Base-by-base conservation (phyloP, 2,888 invertebrate genomes). In the Sinotaia quadrata region DNA sequence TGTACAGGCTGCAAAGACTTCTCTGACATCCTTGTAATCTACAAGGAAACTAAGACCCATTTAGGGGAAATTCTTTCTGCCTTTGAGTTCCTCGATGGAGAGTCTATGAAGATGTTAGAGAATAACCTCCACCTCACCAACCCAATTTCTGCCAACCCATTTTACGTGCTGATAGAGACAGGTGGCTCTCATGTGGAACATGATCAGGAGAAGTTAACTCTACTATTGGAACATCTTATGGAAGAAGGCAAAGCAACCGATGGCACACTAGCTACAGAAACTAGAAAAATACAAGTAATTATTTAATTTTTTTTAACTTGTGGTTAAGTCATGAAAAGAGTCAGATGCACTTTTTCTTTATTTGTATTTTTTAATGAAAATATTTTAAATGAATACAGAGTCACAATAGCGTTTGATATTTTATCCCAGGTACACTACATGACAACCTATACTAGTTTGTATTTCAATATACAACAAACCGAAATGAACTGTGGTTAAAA, bases 11-110 rank as follows among this genome's bases (percentile, higher is more conserved):
- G 96, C 44, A 89, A 92, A 67, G 92, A 90, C 41, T 98, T 96
- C 87, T 92, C 94, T 44, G 91, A 92, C 74, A 93, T 97, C 29
- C 88, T 97, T 18, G 90, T 93, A 78, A 91, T 95, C 0, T 94
- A 93, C 84, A 90, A 91, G 77, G 90, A 91, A 73, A 95, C 96
- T 0, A 95, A 93, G 87, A 88, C 88, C 0, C 91, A 92, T 31
- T 89, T 97, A 15, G 94, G 94, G 0, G 98, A 98, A 90, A 94
- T 97, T 75, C 88, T 99, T 49, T 97, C 98, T 4, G 96, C 98
- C 0, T 98, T 95, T 89, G 99, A 99, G 90, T 92, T 98, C 91
- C 93, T 98, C 72, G 98, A 99, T 88, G 90, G 90, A 15, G 88
- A 89, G 51, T 92, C 95, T 0, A 90, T 98, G 81, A 91, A 91